Evolutionary conservation across 2,888 invertebrate genomes (phyloP), one percentile per base, ranked within the genome.

Genomic region (Apamea crenata): DNA sequence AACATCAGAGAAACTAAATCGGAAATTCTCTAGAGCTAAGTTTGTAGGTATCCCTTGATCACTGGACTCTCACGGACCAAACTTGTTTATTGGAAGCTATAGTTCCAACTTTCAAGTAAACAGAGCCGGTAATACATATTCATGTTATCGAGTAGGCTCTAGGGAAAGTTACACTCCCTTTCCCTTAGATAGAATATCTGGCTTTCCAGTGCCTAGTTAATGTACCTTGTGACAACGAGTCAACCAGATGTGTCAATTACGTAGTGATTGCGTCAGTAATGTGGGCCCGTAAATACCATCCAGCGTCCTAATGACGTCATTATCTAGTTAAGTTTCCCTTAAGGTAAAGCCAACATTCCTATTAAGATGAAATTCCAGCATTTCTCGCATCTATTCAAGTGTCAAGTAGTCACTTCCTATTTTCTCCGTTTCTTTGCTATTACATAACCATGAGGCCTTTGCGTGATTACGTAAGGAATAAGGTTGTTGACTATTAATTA

Each of bases 91-190:
- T 75, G 25, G 25, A 74, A 77, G 74, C 50, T 59, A 73, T 74
- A 82, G 82, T 80, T 81, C 70, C 40, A 72, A 86, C 87, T 88
- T 86, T 83, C 84, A 77, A 85, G 78, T 89, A 85, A 86, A 86
- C 75, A 82, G 80, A 87, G 69, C 83, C 71, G 70, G 82, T 80
- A 84, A 89, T 87, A 87, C 81, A 88, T 90, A 89, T 89, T 86
- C 84, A 89, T 87, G 82, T 77, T 83, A 87, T 81, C 80, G 76
- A 84, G 84, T 74, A 85, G 80, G 59, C 84, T 87, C 75, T 75
- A 82, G 88, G 86, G 91, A 92, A 91, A 91, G 90, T 89, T 80
- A 85, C 69, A 81, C 75, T 82, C 81, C 85, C 81, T 90, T 91
- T 90, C 85, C 87, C 84, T 88, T 74, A 81, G 53, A 71, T 66